Evolutionary conservation across 1,140 invertebrate species (phyloP).

Genomic region (Brachionus plicatilis): DNA sequence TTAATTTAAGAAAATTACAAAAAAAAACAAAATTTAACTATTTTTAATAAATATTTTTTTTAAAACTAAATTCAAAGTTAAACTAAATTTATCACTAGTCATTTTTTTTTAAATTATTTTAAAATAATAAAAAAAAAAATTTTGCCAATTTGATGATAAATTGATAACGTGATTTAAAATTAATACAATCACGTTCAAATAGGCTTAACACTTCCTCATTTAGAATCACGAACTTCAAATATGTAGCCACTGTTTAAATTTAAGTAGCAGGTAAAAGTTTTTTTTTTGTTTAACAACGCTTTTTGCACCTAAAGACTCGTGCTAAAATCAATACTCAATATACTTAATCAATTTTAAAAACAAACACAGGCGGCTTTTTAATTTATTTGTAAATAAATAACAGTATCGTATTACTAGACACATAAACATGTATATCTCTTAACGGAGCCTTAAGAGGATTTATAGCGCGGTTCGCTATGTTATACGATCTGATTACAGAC

Average conservation of each 20-base stretch:
- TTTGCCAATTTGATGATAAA: neutral
- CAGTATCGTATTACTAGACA: slow-evolving; percentile 39
- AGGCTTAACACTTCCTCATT: neutral
- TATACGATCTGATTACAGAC: slow-evolving; percentile 5
- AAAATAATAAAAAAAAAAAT: neutral
- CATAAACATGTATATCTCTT: slow-evolving; percentile 19
- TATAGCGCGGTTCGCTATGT: neutral
- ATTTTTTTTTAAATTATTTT: too few species aligned
- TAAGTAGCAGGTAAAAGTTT: neutral
- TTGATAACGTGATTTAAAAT: slow-evolving; percentile 11
- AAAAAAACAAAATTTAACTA: too few species aligned
- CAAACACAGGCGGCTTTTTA: neutral
- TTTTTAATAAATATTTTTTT: too few species aligned
- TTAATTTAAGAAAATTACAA: too few species aligned
- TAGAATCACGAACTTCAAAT: neutral
- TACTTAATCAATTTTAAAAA: slow-evolving; percentile 20
- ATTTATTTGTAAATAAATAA: slow-evolving; percentile 33
- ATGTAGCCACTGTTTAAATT: slow-evolving; percentile 11
- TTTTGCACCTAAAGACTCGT: neutral
- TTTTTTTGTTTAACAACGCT: neutral
- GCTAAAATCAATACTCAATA: slow-evolving; percentile 6
- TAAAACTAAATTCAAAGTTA: too few species aligned
- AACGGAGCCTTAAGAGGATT: slow-evolving; percentile 27
- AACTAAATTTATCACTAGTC: too few species aligned
- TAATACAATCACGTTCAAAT: neutral